Evolutionary conservation across 2,888 invertebrate genomes (phyloP).

Genomic region (Synanthedon vespiformis): DNA sequence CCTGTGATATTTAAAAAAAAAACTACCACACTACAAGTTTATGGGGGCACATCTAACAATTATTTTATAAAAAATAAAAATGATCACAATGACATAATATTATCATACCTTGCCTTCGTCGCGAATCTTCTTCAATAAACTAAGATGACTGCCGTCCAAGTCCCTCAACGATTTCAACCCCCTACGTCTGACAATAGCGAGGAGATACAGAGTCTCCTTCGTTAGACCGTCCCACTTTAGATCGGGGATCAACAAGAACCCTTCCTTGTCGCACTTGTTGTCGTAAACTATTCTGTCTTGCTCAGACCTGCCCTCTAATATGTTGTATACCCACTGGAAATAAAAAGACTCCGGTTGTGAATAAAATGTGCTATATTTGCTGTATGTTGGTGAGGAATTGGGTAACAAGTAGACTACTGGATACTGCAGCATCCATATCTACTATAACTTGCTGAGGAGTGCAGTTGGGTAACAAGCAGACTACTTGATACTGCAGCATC

Average conservation of each 20-base stretch:
- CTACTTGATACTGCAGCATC: no score
- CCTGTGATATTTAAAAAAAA: no score
- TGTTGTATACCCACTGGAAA: constrained; percentile 96
- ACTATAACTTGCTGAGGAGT: no score
- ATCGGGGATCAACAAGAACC: constrained; percentile 93
- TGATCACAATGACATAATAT: neutral
- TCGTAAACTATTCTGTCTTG: constrained; percentile 84
- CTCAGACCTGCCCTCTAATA: constrained; percentile 92
- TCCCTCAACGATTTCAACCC: constrained; percentile 88
- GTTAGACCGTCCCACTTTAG: constrained; percentile 93
- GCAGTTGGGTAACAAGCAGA: no score
- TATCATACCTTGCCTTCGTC: constrained; percentile 76
- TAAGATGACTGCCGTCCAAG: constrained; percentile 80
- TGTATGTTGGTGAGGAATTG: no score
- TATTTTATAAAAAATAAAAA: neutral
- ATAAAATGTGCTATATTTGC: no score
- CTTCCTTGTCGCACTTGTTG: constrained; percentile 76
- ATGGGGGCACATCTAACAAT: no score
- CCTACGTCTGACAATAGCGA: constrained; percentile 82
- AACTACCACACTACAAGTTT: no score
- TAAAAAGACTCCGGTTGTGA: neutral
- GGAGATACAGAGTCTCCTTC: constrained; percentile 83
- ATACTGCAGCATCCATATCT: no score
- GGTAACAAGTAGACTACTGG: no score
- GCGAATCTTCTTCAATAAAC: constrained; percentile 84